A percentile compares a stretch with the other conserved stretches of the same genome.
These are phyloP conservation scores for Meloidogyne hapla DNA, from an alignment of 1,140 invertebrate genomes.

Conservation along the genomic window DNA sequence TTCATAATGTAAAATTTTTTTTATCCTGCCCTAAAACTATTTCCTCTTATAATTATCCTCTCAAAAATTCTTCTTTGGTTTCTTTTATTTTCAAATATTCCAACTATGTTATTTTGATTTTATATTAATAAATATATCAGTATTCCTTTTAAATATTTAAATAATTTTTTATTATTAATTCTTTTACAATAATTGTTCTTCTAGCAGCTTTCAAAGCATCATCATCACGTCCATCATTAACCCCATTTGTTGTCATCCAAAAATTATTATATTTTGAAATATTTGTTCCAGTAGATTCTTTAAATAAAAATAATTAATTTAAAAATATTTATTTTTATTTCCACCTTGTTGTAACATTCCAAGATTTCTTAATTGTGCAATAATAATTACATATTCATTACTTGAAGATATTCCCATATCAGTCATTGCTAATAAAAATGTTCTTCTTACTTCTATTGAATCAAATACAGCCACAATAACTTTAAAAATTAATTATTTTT, in stretches of 20 bases:
- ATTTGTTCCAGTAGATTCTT: neutral
- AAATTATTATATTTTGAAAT: neutral
- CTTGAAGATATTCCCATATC: slow-evolving; percentile 26
- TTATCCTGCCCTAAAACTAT: too few species aligned
- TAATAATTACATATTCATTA: slow-evolving; percentile 43
- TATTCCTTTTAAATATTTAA: neutral
- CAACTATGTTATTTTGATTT: too few species aligned
- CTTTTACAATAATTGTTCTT: slow-evolving; percentile 33
- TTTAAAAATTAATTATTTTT: slow-evolving; percentile 13
- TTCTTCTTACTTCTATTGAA: slow-evolving; percentile 11
- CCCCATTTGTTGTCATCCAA: slow-evolving; percentile 11
- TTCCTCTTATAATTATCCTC: too few species aligned
- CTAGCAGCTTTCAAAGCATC: slow-evolving; percentile 32
- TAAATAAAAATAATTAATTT: neutral
- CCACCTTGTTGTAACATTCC: slow-evolving; percentile 36
- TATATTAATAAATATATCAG: too few species aligned
- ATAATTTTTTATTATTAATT: slow-evolving; percentile 7
- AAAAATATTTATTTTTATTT: neutral
- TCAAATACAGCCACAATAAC: slow-evolving; percentile 41
- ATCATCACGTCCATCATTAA: slow-evolving; percentile 38
- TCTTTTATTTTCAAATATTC: too few species aligned
- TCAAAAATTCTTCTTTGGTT: too few species aligned
- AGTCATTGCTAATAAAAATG: slow-evolving; percentile 33
- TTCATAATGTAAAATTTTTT: too few species aligned
- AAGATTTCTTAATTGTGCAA: slow-evolving; percentile 28